phyloP scores from a whole-genome alignment of 2,888 invertebrate genomes.

The Cheilosia grossa region DNA sequence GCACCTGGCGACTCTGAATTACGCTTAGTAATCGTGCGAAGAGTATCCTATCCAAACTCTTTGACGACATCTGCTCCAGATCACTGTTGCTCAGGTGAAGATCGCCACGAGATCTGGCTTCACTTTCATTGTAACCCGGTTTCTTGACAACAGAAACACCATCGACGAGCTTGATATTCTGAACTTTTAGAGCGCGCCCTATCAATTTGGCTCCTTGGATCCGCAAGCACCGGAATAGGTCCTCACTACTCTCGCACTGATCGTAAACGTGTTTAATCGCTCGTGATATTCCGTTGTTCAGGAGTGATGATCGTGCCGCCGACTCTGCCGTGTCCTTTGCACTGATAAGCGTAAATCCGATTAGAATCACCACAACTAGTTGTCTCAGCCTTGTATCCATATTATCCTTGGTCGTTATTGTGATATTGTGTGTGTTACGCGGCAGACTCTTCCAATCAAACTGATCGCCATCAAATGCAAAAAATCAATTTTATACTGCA shows the following conservation, averaged over 20 bases:
- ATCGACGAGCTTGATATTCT: conserved; percentile 86
- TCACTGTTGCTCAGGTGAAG: conserved; percentile 85
- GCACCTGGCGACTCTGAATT: conserved; percentile 86
- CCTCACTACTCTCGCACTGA: conserved; percentile 86
- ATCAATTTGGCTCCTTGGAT: conserved; percentile 87
- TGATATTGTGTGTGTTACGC: conserved; percentile 37
- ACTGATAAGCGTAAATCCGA: conserved; percentile 37
- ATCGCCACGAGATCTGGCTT: conserved; percentile 78
- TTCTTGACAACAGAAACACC: conserved; percentile 85
- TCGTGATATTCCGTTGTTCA: conserved; percentile 79
- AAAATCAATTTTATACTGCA: conserved; percentile 77
- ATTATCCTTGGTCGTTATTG: conserved; percentile 19
- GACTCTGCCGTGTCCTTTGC: conserved; percentile 33
- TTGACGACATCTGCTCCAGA: conserved; percentile 85
- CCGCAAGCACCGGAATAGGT: conserved; percentile 89
- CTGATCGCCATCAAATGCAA: conserved; percentile 75
- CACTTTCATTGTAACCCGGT: conserved; percentile 64
- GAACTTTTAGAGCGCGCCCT: conserved; percentile 87
- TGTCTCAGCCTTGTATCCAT: conserved; percentile 78
- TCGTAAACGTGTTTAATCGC: conserved; percentile 81
- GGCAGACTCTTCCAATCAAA: conserved; percentile 65
- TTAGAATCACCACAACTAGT: conserved; percentile 50
- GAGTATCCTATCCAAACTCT: conserved; percentile 86
- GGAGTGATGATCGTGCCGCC: conserved; percentile 68
- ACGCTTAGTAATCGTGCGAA: conserved; percentile 85